phyloP scores from a whole-genome alignment of 2,888 invertebrate genomes.

The Stenichneumon culpator region DNA sequence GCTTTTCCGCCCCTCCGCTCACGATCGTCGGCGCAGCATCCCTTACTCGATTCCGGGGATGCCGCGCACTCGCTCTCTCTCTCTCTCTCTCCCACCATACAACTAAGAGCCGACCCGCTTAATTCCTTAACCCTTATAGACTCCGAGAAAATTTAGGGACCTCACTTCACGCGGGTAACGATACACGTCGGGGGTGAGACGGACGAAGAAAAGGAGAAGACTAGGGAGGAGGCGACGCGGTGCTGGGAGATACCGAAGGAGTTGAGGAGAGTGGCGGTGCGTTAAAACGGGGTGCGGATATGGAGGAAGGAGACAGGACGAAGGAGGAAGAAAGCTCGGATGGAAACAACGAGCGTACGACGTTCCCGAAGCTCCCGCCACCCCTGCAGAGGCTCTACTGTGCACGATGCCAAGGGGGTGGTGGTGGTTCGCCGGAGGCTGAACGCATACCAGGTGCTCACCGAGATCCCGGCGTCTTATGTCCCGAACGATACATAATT shows the following conservation, averaged over 20 bases:
- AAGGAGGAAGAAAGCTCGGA: conserved; percentile 36
- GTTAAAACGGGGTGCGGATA: conserved; percentile 57
- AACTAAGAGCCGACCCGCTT: conserved; percentile 72
- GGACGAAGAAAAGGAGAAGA: conserved; percentile 35
- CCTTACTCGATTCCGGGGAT: conserved; percentile 65
- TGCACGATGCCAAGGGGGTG: conserved; percentile 23
- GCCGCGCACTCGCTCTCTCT: neutral
- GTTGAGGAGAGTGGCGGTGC: conserved; percentile 50
- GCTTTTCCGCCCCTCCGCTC: conserved; percentile 26
- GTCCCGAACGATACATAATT: conserved; percentile 85
- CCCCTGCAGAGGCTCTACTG: neutral
- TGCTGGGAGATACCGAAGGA: conserved; percentile 48
- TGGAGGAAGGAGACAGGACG: conserved; percentile 24
- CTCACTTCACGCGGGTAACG: conserved; percentile 63
- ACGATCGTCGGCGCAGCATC: conserved; percentile 53
- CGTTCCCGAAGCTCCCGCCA: conserved; percentile 28
- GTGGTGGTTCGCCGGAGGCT: conserved; percentile 65
- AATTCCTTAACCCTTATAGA: conserved; percentile 85
- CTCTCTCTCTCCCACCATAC: neutral
- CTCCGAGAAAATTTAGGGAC: conserved; percentile 82
- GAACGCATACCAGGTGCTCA: conserved; percentile 84
- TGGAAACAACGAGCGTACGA: conserved; percentile 19
- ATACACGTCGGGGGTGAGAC: conserved; percentile 20
- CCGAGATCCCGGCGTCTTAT: conserved; percentile 84
- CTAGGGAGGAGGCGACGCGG: conserved; percentile 22